A percentile compares a stretch with the other conserved stretches of the same genome.
Conservation (phyloP, 2,113 vertebrate genomes). For the Campylorhamphus procurvoides region DNA sequence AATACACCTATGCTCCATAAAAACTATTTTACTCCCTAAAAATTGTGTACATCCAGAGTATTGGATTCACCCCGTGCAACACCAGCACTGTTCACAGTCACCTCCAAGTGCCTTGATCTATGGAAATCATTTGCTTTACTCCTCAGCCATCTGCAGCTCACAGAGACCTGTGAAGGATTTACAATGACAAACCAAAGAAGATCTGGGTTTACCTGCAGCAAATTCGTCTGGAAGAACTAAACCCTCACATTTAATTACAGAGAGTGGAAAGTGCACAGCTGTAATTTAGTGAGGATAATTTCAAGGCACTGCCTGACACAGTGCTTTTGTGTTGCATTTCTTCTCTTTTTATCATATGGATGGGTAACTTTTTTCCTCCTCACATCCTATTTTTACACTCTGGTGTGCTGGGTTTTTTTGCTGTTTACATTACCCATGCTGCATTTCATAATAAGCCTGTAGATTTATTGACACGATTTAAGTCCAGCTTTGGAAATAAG, state of each 20-base stretch:
- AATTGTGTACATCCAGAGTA: neutral
- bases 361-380: constrained; percentile 36
- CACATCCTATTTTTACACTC: constrained; percentile 65
- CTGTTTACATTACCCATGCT: constrained; percentile 44
- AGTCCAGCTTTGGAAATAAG: neutral
- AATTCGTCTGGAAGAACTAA: constrained; percentile 86
- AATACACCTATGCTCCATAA: rapidly evolving
- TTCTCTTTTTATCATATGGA: constrained; percentile 40
- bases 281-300: constrained; percentile 83
- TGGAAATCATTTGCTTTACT: neutral
- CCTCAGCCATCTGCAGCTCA: constrained; percentile 31
- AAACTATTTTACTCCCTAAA: neutral
- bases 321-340: constrained; percentile 25
- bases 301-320: constrained; percentile 68
- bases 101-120: neutral
- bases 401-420: neutral
- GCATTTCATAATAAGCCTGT: constrained; percentile 49
- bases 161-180: constrained; percentile 58
- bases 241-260: constrained; percentile 83
- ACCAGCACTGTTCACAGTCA: neutral
- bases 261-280: constrained; percentile 73
- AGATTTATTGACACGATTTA: neutral
- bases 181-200: constrained; percentile 64
- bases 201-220: constrained; percentile 53
- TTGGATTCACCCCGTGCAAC: neutral